Percentiles rank a stretch among this genome's conserved stretches.
Conservation (phyloP, 2,113 vertebrate genomes). For the Numenius arquata region DNA sequence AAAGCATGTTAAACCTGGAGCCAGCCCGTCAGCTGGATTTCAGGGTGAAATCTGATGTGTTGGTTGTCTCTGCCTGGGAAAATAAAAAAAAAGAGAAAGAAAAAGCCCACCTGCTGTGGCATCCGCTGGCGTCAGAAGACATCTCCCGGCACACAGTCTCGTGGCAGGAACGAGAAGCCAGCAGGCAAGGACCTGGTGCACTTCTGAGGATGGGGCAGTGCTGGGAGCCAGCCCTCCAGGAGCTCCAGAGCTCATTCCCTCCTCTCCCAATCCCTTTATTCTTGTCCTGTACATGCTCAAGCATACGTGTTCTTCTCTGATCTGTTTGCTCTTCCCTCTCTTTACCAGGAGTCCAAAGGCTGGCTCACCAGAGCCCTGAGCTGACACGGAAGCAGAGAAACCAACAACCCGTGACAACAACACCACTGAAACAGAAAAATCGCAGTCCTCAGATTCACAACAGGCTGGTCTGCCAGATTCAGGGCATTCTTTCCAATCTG, state of each 20-base stretch:
- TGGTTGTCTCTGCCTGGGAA: neutral
- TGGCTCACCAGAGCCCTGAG: neutral
- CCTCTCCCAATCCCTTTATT: neutral
- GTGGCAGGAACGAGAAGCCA: neutral
- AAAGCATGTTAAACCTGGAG: neutral
- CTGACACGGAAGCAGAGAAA: neutral
- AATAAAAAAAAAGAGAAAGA: neutral
- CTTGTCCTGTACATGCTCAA: neutral
- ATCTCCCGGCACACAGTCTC: rapidly evolving
- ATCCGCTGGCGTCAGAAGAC: neutral
- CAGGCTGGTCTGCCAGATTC: neutral
- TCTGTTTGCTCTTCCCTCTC: neutral
- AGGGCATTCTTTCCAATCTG: neutral
- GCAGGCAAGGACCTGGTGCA: neutral
- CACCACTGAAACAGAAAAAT: neutral
- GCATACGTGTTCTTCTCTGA: neutral
- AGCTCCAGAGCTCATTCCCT: neutral
- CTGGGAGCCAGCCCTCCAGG: neutral
- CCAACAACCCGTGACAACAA: rapidly evolving
- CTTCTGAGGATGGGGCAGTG: rapidly evolving
- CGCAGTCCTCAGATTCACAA: neutral
- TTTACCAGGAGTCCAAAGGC: neutral
- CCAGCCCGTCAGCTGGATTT: neutral
- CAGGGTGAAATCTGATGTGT: constrained; percentile 1
- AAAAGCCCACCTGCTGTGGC: neutral